Evolutionary conservation across 1,140 invertebrate species (phyloP), one percentile per base, ranked within the genome.

Genomic region (Bradynema listronoti): DNA sequence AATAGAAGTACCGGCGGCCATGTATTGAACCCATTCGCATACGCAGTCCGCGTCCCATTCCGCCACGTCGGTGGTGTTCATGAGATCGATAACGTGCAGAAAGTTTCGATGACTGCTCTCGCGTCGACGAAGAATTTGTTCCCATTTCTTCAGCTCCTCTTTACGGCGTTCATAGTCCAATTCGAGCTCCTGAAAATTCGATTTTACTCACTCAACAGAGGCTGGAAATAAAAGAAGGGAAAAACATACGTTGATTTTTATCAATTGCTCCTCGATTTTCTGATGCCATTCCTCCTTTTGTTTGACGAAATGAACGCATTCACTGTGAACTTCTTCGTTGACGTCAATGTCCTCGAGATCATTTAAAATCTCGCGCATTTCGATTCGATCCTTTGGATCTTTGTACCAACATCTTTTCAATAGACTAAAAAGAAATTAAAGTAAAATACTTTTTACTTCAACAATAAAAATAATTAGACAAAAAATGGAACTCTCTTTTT

Each of bases 41-140:
- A 69, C 63, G 36, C 58, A 56, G 34, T 67, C 62, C 36, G 60
- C 68, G n/a, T 63, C 49, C 68, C 69, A 69, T n/a, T 56, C 55
- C 30, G 34, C 49, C 11, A 58, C 63, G 36, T 71, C 52, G 19
- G 55, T 57, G 14, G 54, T 45, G 30, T 56, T 50, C 14, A 43
- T 29, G 6, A 61, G 39, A 32, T 60, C 56, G n/a, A 65, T 36
- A 45, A 67, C 49, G 30, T 56, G 60, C 19, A 60, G 53, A 30
- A 73, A 61, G 42, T 60, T 71, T 32, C 61, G 29, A 47, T 73
- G 70, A 45, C 66, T 71, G 33, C 57, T 66, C 56, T 69, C 68
- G 42, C 68, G 51, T 53, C 54, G 50, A 16, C 39, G 36, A 11
- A 71, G 27, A n/a, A 58, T 61, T 36, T 54, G 30, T 47, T 71